Evolutionary conservation across 1,140 invertebrate species (phyloP), one percentile per base, ranked within the genome.

Genomic region (Trichomalopsis sarcophagae): DNA sequence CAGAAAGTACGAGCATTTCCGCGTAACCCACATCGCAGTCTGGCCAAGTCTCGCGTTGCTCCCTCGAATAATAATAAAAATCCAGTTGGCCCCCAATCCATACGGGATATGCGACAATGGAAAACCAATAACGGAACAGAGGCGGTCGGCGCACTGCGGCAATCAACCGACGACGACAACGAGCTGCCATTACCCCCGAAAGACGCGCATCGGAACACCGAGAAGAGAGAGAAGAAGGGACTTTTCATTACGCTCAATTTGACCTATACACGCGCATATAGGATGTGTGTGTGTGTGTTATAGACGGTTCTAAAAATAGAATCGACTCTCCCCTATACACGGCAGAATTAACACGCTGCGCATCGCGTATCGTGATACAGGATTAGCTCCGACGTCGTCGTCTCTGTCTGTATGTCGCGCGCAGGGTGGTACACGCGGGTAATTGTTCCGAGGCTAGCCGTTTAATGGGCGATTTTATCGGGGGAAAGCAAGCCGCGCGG

Each of bases 221-320:
- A 6, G 33, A 21, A 62, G 33, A 36, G 33, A 36, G 33, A n/a
- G 21, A 7, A 62, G 17, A n/a, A 50, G 55, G 55, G 21, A 62
- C 55, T 62, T 21, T 5, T 89, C 87, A 87, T 91, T 90, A 90
- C 82, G 82, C 86, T 77, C 89, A 91, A 90, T 91, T 91, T 90
- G 89, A 75, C 82, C 36, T 87, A 44, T 44, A 44, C 7, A 44
- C 10, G 9, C 36, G 7, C 40, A 9, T 44, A 44, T 44, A 44
- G 27, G 23, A 47, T 30, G 36, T 27, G 86, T 87, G 21, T 30
- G 36, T 27, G 86, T 87, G 21, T 62, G 4, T n/a, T 7, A 62
- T 62, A 62, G 2, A 62, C 55, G 17, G 75, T 81, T 87, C 89
- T 90, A 90, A 90, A 91, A 90, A 91, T 91, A 91, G 88, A 62